phyloP scores from a whole-genome alignment of 2,888 invertebrate genomes.

The Meiosimyza decipiens region DNA sequence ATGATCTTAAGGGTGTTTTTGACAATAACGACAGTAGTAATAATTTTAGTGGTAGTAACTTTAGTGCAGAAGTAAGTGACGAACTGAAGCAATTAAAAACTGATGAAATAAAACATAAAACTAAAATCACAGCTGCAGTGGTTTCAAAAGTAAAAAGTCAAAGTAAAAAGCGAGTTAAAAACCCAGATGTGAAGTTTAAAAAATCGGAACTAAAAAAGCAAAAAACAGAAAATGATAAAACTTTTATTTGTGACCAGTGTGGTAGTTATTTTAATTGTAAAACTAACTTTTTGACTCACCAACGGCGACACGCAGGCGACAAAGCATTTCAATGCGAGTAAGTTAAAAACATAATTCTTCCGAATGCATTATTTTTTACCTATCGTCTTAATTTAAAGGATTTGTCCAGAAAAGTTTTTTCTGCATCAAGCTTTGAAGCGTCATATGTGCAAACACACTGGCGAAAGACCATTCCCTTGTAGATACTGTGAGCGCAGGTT shows the following conservation, averaged over 20 bases:
- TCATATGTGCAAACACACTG: constrained; percentile 58
- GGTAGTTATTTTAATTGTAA: constrained; percentile 56
- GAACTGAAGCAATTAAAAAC: too few relatives aligned
- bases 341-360: too few relatives aligned
- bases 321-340: constrained; percentile 60
- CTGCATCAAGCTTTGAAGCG: constrained; percentile 58
- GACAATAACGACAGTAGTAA: not conserved
- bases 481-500: constrained; percentile 56
- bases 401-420: constrained; percentile 57
- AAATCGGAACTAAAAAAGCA: not conserved
- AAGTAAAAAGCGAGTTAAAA: too few relatives aligned
- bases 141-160: not conserved
- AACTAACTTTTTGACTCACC: constrained; percentile 57
- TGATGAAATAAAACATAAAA: too few relatives aligned
- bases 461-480: constrained; percentile 57
- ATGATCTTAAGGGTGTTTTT: not conserved
- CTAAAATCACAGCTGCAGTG: too few relatives aligned
- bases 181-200: not conserved
- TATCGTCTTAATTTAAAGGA: constrained; percentile 41
- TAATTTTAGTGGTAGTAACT: too few relatives aligned
- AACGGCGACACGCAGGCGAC: constrained; percentile 59
- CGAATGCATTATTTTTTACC: too few relatives aligned
- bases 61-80: too few relatives aligned
- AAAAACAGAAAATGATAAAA: not conserved
- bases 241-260: constrained; percentile 59